Conservation (phyloP, 2,888 invertebrate species). For the Gymnosoma rotundatum region DNA sequence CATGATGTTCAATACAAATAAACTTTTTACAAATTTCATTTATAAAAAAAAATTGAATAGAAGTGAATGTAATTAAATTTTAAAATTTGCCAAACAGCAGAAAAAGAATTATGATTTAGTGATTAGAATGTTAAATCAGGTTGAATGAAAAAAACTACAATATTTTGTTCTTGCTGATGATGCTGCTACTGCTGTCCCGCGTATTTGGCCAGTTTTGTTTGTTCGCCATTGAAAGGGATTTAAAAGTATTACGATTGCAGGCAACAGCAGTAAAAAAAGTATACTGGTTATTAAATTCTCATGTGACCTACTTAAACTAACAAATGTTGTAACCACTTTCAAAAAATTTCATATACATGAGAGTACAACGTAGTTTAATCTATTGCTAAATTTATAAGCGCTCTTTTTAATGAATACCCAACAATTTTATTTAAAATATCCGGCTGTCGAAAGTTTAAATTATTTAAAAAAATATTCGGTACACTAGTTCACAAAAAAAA, state of each 20-base stretch:
- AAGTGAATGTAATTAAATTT: slow-evolving; percentile 41
- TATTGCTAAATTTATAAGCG: slow-evolving; percentile 9
- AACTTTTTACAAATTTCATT: too few relatives aligned
- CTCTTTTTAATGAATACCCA: slow-evolving; percentile 29
- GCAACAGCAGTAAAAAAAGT: not conserved
- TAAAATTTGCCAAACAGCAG: slow-evolving; percentile 45
- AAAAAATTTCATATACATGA: slow-evolving; percentile 7
- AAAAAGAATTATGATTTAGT: slow-evolving; percentile 41
- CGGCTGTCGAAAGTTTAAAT: too few relatives aligned
- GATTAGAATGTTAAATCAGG: slow-evolving; percentile 45
- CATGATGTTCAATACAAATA: too few relatives aligned
- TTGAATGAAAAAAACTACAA: not conserved
- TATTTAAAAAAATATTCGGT: too few relatives aligned
- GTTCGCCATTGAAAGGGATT: slow-evolving; percentile 24
- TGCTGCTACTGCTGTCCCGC: slow-evolving; percentile 3
- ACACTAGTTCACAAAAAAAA: too few relatives aligned
- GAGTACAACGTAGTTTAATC: slow-evolving; percentile 21
- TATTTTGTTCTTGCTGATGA: slow-evolving; percentile 7
- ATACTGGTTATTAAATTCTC: slow-evolving; percentile 23
- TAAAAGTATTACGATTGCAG: slow-evolving; percentile 15
- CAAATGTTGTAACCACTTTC: slow-evolving; percentile 34
- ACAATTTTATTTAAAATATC: not conserved
- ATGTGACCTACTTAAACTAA: slow-evolving; percentile 47
- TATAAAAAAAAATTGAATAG: not conserved
- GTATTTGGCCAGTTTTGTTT: not conserved